These are phyloP conservation scores for Apostichopus leukothele DNA, from an alignment of 53 echinoderm and acorn worm species.

Conservation along the genomic window DNA sequence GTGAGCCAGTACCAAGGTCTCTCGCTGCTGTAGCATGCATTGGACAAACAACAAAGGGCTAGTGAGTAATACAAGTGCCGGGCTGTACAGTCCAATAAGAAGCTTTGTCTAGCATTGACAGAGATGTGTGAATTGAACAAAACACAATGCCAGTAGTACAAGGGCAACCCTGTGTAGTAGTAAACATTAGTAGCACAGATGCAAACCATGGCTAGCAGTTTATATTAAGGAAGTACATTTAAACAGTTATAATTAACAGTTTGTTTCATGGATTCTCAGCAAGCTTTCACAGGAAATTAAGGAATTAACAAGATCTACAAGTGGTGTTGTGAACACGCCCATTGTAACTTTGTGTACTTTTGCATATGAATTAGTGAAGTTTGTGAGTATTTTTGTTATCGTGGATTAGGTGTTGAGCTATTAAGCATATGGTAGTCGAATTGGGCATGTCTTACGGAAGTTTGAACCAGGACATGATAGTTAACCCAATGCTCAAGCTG, in stretches of 20 bases:
- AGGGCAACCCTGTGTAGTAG: neutral
- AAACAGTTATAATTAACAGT: neutral
- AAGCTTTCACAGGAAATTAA: neutral
- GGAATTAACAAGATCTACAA: neutral
- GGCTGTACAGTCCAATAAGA: neutral
- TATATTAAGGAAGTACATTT: neutral
- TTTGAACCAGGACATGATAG: neutral
- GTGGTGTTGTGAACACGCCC: slow-evolving; percentile 14
- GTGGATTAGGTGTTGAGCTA: slow-evolving; percentile 3
- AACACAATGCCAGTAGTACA: neutral
- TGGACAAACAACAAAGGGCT: slow-evolving; percentile 44
- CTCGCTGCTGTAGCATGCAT: neutral
- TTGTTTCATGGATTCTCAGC: neutral
- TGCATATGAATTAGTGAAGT: neutral
- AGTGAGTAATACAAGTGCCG: slow-evolving; percentile 12
- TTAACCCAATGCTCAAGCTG: neutral
- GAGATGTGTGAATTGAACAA: slow-evolving; percentile 28
- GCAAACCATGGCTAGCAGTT: neutral
- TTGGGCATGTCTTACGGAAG: neutral
- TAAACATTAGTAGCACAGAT: neutral
- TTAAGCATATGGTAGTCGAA: neutral
- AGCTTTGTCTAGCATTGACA: slow-evolving; percentile 34
- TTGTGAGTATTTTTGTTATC: neutral
- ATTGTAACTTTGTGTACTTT: neutral
- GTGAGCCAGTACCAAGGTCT: slow-evolving; percentile 38